phyloP scores from a whole-genome alignment of 1,140 invertebrate genomes.

The Agrypnia vestita region DNA sequence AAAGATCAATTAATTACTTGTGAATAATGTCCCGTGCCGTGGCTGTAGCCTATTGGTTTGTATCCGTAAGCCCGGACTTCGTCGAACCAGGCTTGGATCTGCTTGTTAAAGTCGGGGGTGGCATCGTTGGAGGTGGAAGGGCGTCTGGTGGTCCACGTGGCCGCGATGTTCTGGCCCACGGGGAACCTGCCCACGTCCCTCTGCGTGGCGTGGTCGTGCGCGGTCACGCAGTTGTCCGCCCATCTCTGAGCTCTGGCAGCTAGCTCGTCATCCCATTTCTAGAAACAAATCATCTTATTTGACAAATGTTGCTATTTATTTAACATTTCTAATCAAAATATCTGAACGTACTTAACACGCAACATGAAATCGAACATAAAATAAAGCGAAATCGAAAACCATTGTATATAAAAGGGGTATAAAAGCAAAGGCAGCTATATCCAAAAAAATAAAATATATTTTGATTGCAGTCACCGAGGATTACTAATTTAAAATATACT shows the following conservation, averaged over 20 bases:
- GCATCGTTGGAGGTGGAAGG: slow-evolving; percentile 74
- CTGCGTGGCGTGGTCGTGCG: slow-evolving; percentile 78
- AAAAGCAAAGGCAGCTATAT: too few species aligned
- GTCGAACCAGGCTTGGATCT: slow-evolving; percentile 86
- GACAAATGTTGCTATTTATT: too few species aligned
- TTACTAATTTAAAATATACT: too few species aligned
- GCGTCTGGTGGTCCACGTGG: slow-evolving; percentile 83
- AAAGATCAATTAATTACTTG: slow-evolving; percentile 74
- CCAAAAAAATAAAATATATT: too few species aligned
- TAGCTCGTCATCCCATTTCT: slow-evolving; percentile 91
- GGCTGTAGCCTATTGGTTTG: slow-evolving; percentile 76
- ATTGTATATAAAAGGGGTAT: too few species aligned
- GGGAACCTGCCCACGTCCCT: slow-evolving; percentile 79
- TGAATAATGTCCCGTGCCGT: slow-evolving; percentile 86
- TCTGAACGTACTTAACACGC: too few species aligned
- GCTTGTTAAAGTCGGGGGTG: slow-evolving; percentile 81
- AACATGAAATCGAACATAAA: too few species aligned
- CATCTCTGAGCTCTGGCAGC: slow-evolving; percentile 86
- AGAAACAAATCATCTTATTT: neutral
- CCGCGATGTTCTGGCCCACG: slow-evolving; percentile 88
- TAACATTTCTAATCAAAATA: too few species aligned
- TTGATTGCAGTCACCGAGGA: too few species aligned
- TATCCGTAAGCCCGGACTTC: slow-evolving; percentile 84
- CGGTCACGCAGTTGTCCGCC: slow-evolving; percentile 85
- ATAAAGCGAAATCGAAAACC: too few species aligned